Conservation (phyloP, 2,888 invertebrate genomes). For the Rhamnusium bicolor region DNA sequence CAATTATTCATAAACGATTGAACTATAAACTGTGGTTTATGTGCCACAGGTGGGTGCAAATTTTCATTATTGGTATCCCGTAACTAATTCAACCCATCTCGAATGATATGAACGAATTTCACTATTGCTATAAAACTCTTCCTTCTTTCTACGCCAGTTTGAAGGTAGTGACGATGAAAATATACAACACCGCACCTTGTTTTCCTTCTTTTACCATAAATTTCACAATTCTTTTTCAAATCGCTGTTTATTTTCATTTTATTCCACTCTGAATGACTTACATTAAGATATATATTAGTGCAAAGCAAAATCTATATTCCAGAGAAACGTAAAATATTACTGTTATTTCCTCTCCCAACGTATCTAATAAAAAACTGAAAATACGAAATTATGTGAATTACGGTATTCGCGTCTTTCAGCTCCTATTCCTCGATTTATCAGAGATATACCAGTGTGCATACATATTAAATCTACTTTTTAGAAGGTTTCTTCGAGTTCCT, state of each 20-base stretch:
- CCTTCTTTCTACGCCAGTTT: too few species aligned
- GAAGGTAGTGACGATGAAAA: too few species aligned
- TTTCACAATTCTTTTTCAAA: not conserved
- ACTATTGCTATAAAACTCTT: too few species aligned
- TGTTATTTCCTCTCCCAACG: constrained; percentile 1
- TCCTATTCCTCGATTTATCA: not conserved
- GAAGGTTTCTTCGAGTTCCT: not conserved
- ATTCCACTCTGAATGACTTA: not conserved
- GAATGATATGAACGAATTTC: too few species aligned
- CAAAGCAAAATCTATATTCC: not conserved
- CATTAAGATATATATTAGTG: not conserved
- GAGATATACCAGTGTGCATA: not conserved
- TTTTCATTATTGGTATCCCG: too few species aligned
- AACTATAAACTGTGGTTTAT: too few species aligned
- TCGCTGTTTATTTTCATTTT: not conserved
- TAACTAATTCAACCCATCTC: too few species aligned
- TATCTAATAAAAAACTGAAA: not conserved
- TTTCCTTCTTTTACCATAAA: too few species aligned
- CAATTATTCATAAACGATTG: too few species aligned
- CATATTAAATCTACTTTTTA: not conserved
- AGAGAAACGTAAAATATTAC: not conserved
- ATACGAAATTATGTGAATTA: not conserved
- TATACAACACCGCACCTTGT: too few species aligned
- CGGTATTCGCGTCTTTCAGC: not conserved
- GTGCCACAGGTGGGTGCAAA: too few species aligned